phyloP scores from a whole-genome alignment of 2,888 invertebrate species.

The Drosophila ezoana region DNA sequence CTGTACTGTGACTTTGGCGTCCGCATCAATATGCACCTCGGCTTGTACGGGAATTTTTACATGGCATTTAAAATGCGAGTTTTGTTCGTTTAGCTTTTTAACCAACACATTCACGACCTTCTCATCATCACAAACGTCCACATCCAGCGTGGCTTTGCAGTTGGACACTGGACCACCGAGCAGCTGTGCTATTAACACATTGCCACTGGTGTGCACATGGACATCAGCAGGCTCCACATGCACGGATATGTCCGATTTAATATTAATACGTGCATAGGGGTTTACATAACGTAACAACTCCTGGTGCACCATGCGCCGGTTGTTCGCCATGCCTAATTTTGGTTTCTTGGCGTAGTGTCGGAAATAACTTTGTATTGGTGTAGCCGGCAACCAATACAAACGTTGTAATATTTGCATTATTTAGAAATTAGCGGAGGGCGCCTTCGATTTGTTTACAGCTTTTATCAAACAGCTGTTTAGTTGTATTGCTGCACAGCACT shows the following conservation, averaged over 20 bases:
- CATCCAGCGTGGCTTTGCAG: slow-evolving; percentile 59
- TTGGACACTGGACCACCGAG: slow-evolving; percentile 69
- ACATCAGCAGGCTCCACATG: slow-evolving; percentile 72
- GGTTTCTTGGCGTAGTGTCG: slow-evolving; percentile 61
- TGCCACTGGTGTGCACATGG: slow-evolving; percentile 68
- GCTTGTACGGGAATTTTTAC: slow-evolving; percentile 81
- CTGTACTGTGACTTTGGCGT: slow-evolving; percentile 64
- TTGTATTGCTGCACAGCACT: slow-evolving; percentile 17
- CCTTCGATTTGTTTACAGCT: slow-evolving; percentile 42
- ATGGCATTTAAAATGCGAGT: slow-evolving; percentile 60
- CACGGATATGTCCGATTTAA: slow-evolving; percentile 71
- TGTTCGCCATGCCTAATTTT: slow-evolving; percentile 27
- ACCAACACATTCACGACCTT: slow-evolving; percentile 64
- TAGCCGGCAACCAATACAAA: slow-evolving; percentile 33
- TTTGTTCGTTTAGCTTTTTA: slow-evolving; percentile 40
- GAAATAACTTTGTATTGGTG: slow-evolving; percentile 19
- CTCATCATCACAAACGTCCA: slow-evolving; percentile 65
- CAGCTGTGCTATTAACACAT: slow-evolving; percentile 76
- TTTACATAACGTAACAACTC: slow-evolving; percentile 75
- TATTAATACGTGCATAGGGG: slow-evolving; percentile 70
- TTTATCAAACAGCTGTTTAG: slow-evolving; percentile 38
- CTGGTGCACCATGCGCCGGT: slow-evolving; percentile 69
- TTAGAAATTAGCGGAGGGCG: slow-evolving; percentile 14
- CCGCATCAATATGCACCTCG: slow-evolving; percentile 69
- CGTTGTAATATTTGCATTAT: slow-evolving; percentile 64